phyloP scores from a whole-genome alignment of 2,888 invertebrate species.

The Zygaena filipendulae region DNA sequence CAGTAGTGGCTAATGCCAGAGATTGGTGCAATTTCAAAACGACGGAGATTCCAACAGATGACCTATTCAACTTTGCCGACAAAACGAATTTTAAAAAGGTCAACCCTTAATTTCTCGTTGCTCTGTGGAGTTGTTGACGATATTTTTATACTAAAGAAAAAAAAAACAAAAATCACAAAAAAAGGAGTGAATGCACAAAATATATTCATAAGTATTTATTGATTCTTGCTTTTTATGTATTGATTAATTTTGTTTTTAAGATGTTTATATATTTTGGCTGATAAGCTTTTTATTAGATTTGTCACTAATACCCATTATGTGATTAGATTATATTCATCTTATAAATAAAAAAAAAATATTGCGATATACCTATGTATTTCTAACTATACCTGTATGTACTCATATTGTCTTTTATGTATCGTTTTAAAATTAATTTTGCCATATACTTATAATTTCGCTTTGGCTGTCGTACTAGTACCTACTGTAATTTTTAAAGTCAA shows the following conservation, averaged over 20 bases:
- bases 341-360: not conserved
- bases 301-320: slow-evolving; percentile 34
- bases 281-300: slow-evolving; percentile 32
- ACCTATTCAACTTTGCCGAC: slow-evolving; percentile 39
- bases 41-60: slow-evolving; percentile 32
- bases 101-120: slow-evolving; percentile 29
- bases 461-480: slow-evolving; percentile 59
- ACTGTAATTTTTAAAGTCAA: slow-evolving; percentile 28
- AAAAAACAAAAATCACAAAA: slow-evolving; percentile 48
- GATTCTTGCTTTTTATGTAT: slow-evolving; percentile 39
- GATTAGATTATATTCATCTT: slow-evolving; percentile 24
- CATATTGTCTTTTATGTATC: slow-evolving; percentile 27
- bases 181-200: slow-evolving; percentile 58
- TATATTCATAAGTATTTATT: slow-evolving; percentile 40
- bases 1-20: slow-evolving; percentile 56
- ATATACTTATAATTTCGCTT: slow-evolving; percentile 61
- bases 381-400: slow-evolving; percentile 22
- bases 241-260: slow-evolving; percentile 34
- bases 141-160: slow-evolving; percentile 49
- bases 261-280: slow-evolving; percentile 63
- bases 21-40: slow-evolving; percentile 50
- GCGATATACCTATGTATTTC: not conserved
- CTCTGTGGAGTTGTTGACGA: slow-evolving; percentile 38
- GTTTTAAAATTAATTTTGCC: slow-evolving; percentile 29
- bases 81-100: slow-evolving; percentile 39